Evolutionary conservation across 2,797 vertebrate species (phyloP).

Genomic region (Lepus townsendii): DNA sequence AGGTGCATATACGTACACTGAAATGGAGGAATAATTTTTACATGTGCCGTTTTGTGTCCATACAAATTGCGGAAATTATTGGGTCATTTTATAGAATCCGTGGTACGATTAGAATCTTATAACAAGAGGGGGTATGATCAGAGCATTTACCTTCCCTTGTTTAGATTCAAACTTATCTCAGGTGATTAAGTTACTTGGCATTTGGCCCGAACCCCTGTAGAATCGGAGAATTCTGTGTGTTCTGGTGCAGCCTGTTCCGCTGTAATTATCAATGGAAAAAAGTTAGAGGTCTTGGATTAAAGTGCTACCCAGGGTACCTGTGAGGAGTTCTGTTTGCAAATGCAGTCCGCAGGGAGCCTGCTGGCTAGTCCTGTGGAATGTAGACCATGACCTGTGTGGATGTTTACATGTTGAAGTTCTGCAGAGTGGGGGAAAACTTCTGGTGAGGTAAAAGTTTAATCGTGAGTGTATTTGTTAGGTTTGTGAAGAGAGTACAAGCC

Average conservation of each 20-base stretch:
- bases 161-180: not conserved
- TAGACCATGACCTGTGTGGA: not conserved
- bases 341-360: not conserved
- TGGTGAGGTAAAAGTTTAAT: conserved; percentile 23
- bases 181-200: not conserved
- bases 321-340: conserved; percentile 44
- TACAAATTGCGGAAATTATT: not conserved
- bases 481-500: conserved; percentile 9
- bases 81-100: conserved; percentile 26
- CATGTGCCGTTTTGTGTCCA: not conserved
- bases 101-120: not conserved
- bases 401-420: not conserved
- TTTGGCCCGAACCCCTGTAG: not conserved
- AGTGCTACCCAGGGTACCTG: not conserved
- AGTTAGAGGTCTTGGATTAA: not conserved
- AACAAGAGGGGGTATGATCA: not conserved
- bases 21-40: not conserved
- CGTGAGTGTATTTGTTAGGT: conserved; percentile 8
- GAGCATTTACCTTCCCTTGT: not conserved
- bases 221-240: not conserved
- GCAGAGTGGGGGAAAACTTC: not conserved
- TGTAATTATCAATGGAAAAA: not conserved
- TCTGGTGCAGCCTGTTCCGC: not conserved
- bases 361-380: not conserved
- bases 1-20: not conserved